Evolutionary conservation across 2,113 vertebrate species (phyloP), one percentile per base, ranked within the genome.

Genomic region (Nothoprocta perdicaria): DNA sequence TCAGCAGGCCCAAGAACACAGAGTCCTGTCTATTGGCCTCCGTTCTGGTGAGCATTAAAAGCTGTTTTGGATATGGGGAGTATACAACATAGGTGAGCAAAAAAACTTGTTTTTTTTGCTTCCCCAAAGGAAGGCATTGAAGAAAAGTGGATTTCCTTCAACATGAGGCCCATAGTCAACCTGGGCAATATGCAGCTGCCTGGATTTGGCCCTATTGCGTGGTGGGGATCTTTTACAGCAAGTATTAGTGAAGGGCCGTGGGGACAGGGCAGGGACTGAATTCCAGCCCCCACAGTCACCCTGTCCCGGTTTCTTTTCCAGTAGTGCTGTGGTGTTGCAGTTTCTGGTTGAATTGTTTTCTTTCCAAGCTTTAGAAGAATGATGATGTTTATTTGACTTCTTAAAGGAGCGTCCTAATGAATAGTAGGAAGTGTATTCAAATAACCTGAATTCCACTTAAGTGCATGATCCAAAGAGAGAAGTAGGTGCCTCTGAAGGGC

Each of bases 201-300:
- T 65, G 85, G 89, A 91, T 67, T 80, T 85, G 90, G 74, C 52
- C 76, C 29, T 0, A 0, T 87, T 79, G 76, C 18, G 3, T 71
- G 55, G 45, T 58, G 63, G 63, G 72, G 75, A 95, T 91, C 46
- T 86, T 88, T 88, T 41, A 12, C 55, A 50, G 31, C 24, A 88
- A 43, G 24, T 43, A 14, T 91, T 94, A 89, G 68, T 94, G 88
- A 94, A 91, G 90, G 88, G 60, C 92, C 88, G 94, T 88, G 92
- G 93, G 88, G 93, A 95, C 90, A 92, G 92, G 88, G 93, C 94
- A 95, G 93, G 83, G 90, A 10, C 85, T 38, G 76, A 72, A 33
- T 85, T 91, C 55, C 69, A 22, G 31, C 48, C 94, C 57, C 61
- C 3, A 0, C 67, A 80, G 76, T 94, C 93, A 92, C 63, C 72